Evolutionary conservation across 1,140 invertebrate genomes (phyloP).

Genomic region (Zaprionus taronus): DNA sequence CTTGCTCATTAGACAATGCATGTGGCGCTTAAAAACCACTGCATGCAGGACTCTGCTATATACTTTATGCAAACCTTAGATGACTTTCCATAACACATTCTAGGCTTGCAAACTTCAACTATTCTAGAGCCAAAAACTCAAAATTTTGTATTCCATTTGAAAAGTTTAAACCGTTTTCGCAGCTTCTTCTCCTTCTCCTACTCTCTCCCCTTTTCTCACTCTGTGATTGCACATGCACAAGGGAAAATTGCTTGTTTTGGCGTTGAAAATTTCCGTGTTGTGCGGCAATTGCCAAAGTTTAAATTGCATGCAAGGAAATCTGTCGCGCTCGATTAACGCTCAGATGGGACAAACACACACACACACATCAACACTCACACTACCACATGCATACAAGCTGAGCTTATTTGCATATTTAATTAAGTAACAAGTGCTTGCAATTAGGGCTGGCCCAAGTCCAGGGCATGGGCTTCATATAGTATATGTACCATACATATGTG

Average conservation of each 20-base stretch:
- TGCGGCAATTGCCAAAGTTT: constrained; percentile 48
- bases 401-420: constrained; percentile 48
- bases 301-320: constrained; percentile 47
- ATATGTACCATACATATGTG: constrained; percentile 46
- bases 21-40: no score
- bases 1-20: no score
- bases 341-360: constrained; percentile 2
- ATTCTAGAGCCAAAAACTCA: not conserved
- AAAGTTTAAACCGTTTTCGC: not conserved
- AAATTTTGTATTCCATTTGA: constrained; percentile 8
- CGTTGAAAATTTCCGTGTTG: constrained; percentile 25
- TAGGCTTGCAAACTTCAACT: not conserved
- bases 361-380: constrained; percentile 10
- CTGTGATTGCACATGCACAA: not conserved
- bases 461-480: constrained; percentile 16
- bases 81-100: not conserved
- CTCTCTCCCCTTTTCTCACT: not conserved
- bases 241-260: constrained; percentile 34
- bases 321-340: constrained; percentile 59
- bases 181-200: not conserved
- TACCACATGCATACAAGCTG: not conserved
- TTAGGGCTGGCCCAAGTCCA: constrained; percentile 44
- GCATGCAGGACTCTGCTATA: no score
- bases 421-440: constrained; percentile 70
- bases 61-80: not conserved